Base-by-base conservation (phyloP, 2,113 vertebrate species). In the Corythornis vintsioides region DNA sequence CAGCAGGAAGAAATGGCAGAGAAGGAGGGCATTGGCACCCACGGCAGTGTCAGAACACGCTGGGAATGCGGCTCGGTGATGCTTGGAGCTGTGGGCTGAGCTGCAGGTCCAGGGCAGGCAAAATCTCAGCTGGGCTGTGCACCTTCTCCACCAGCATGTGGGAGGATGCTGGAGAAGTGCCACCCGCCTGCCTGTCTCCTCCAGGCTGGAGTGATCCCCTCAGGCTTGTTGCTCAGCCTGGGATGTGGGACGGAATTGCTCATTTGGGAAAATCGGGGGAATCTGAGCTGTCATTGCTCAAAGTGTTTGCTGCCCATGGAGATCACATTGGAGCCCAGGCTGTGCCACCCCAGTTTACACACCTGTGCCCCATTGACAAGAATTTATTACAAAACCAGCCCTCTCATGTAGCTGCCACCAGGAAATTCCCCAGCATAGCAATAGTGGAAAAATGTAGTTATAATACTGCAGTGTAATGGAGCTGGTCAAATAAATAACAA, bases 21-120 rank as follows among this genome's bases (percentile, higher is more conserved):
- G 59, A 48, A 69, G 26, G 35, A 84, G 42, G 52, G 59, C 59
- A 53, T 57, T 6, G 2, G 29, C 1, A 3, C 26, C 55, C 10
- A 2, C 0, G 0, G 33, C 19, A 56, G 65, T 3, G 1, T 1
- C 14, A 1, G 12, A 72, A 38, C 25, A 78, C 60, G 48, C 31
- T 1, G 8, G 47, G 78, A 81, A 71, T 9, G 18, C 19, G 43
- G 50, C 80, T 94, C 40, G 80, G 56, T 1, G 3, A 64, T 45
- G 17, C 31, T 28, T 56, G 65, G 53, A 82, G 31, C 59, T 10
- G 3, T 66, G 35, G 70, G 57, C 53, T 80, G 77, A 89, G 74
- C 78, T 71, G 24, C 24, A 10, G 48, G 15, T 45, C 20, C 20
- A 25, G 16, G 69, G 40, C 20, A 80, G 76, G 22, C 11, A 67